Base-by-base conservation (phyloP, 1,140 invertebrate species). In the Diorhabda sublineata region DNA sequence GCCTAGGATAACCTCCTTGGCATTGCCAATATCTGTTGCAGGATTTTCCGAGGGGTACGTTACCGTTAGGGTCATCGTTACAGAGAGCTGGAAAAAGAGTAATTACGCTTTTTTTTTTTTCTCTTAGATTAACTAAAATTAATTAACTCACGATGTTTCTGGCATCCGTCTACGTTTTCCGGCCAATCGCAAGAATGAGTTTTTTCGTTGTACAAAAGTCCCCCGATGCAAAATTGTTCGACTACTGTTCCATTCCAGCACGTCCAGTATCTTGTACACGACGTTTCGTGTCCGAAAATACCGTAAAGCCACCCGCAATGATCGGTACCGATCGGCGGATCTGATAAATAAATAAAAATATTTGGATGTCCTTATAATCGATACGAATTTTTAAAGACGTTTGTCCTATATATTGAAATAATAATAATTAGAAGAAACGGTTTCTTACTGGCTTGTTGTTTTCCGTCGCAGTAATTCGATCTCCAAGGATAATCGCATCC, bases 11-110 rank as follows among this genome's bases (percentile, higher is more conserved):
- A 3, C 94, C 94, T 45, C 93, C 94, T 80, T 96, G 93, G 77
- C 94, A 96, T 74, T 95, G 91, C 94, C 94, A 96, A 82, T 95
- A 96, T 42, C 94, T 86, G 82, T 95, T 95, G 85, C 94, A 96
- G 3, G 92, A 95, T 82, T 96, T 95, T 73, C 93, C 94, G 42
- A 93, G 81, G 5, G 87, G 85, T 5, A 90, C 87, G 73, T 87
- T 87, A 45, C 87, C 87, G 66, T 84, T 83, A 43, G 93, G 85
- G 73, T 94, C 92, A 66, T 95, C 92, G 79, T 95, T 95, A 81
- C 94, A 96, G 8, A 96, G 87, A 70, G 94, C 93, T 96, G 52
- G 68, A 72, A 74, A 52, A 42, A 9, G 52, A 61, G 58, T 11
- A 26, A 26, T 26, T 26, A 26, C 26, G 26, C 26, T 26, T 26